Evolutionary conservation across 2,888 invertebrate genomes (phyloP).

Genomic region (Morpho deidamia): DNA sequence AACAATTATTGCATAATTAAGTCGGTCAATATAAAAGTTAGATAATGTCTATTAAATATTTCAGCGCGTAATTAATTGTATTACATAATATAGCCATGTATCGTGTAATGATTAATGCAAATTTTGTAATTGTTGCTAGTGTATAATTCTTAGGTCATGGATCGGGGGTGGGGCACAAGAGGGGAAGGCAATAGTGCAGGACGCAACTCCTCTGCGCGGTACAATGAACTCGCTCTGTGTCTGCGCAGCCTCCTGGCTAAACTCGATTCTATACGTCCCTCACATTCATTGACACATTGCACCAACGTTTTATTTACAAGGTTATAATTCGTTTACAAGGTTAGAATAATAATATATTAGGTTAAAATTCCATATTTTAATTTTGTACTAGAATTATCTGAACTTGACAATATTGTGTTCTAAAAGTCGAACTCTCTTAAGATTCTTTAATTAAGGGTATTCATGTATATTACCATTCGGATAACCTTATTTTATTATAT

Average conservation of each 20-base stretch:
- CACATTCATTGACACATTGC: conserved; percentile 39
- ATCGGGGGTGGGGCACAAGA: conserved; percentile 21
- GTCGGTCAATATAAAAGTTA: background rate
- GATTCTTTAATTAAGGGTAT: too few species aligned
- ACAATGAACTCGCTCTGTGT: conserved; percentile 62
- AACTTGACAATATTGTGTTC: too few species aligned
- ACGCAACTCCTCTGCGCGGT: conserved; percentile 37
- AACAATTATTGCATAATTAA: background rate
- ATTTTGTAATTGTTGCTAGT: conserved; percentile 13
- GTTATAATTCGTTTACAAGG: too few species aligned
- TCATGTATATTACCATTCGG: too few species aligned
- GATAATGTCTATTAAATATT: conserved; percentile 2
- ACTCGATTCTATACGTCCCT: conserved; percentile 50
- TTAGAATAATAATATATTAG: background rate
- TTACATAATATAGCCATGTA: background rate
- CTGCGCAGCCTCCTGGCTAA: conserved; percentile 48
- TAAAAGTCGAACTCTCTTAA: too few species aligned
- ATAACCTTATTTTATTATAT: too few species aligned
- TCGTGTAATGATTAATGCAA: conserved; percentile 7
- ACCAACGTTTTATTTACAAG: background rate
- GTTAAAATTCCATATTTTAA: too few species aligned
- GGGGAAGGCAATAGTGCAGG: conserved; percentile 56
- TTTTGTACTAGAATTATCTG: too few species aligned
- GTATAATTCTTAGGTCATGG: conserved; percentile 20
- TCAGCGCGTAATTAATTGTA: conserved; percentile 5